Conservation (phyloP, 92 coral and sea anemone genomes). For the Heteractis magnifica region DNA sequence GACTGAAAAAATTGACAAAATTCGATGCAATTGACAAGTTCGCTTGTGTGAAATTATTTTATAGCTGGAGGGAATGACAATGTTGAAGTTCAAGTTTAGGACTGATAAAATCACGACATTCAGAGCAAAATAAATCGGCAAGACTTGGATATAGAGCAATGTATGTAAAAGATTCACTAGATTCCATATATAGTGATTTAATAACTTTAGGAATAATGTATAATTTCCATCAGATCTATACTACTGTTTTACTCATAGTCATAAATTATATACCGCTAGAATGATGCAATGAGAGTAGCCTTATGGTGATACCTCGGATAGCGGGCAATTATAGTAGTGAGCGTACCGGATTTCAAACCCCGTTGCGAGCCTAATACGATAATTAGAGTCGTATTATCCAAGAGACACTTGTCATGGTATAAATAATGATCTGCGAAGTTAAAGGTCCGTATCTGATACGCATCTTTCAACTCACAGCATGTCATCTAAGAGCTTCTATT, state of each 20-base stretch:
- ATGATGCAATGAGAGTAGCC: background rate
- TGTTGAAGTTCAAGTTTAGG: too few species aligned
- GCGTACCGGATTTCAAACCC: background rate
- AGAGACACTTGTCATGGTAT: conserved; percentile 8
- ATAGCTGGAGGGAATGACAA: too few species aligned
- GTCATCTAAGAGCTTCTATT: too few species aligned
- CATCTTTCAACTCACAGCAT: background rate
- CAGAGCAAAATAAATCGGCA: too few species aligned
- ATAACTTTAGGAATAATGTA: background rate
- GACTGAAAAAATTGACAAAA: too few species aligned
- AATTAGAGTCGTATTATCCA: background rate
- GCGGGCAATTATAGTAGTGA: background rate
- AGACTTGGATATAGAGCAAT: too few species aligned
- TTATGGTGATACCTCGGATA: background rate
- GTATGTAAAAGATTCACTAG: background rate
- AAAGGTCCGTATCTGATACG: background rate
- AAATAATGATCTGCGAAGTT: conserved; percentile 11
- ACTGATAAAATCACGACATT: too few species aligned
- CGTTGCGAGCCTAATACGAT: conserved; percentile 7
- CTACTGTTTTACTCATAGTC: background rate
- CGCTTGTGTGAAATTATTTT: too few species aligned
- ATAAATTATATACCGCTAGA: background rate
- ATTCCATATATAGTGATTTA: background rate
- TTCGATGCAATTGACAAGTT: too few species aligned
- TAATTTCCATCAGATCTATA: background rate